Conservation (phyloP, 53 echinoderm and acorn worm genomes). For the Temnopleurus reevesii region DNA sequence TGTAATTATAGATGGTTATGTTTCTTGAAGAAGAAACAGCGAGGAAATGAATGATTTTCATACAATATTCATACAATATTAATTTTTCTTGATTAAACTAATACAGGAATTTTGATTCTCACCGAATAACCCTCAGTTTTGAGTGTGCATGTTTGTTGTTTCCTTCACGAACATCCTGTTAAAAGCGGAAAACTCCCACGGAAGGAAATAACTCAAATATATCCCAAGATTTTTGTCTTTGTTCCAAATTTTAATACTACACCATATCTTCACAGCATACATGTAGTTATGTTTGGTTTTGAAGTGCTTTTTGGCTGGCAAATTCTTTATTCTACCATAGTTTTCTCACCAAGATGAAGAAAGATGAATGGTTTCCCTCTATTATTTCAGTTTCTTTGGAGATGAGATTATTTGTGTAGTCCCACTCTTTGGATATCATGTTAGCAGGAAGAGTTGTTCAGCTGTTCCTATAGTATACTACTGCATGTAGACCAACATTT, state of each 20-base stretch:
- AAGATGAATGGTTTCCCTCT: conserved; percentile 1
- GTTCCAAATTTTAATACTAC: background rate
- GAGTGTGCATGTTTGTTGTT: background rate
- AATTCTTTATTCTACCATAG: background rate
- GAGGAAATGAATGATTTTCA: too few species aligned
- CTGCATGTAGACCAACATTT: too few species aligned
- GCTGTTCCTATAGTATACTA: too few species aligned
- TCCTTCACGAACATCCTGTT: conserved; percentile 7
- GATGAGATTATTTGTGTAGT: conserved; percentile 8
- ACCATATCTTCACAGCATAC: background rate
- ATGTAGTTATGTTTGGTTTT: background rate
- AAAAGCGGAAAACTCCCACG: conserved; percentile 20
- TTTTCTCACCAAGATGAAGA: background rate
- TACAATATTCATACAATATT: too few species aligned
- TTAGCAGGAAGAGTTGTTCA: background rate
- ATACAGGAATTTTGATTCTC: background rate
- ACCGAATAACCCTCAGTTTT: background rate
- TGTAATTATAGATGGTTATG: too few species aligned
- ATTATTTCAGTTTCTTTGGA: background rate
- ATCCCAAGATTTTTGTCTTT: conserved; percentile 12
- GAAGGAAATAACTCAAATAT: conserved; percentile 15
- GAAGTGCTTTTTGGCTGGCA: background rate
- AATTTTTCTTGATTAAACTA: too few species aligned
- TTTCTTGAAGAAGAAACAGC: too few species aligned
- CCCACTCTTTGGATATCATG: background rate